Base-by-base conservation (phyloP, 2,113 vertebrate genomes). In the Alexandromys fortis region DNA sequence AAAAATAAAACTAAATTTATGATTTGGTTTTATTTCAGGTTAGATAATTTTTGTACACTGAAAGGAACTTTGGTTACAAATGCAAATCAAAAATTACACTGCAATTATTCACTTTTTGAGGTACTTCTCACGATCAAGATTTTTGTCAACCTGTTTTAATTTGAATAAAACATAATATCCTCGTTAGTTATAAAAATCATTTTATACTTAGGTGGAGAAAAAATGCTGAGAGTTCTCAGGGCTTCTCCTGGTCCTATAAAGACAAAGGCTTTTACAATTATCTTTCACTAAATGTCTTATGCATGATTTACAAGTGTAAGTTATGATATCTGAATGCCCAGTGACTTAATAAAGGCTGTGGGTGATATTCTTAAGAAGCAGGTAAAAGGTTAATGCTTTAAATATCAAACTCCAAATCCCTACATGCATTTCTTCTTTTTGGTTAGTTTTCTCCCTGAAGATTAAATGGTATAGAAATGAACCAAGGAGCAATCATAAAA, bases 381-480 rank as follows among this genome's bases (percentile, higher is more conserved):
- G 3, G 12, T 33, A 1, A 10, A 58, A 76, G 33, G 6, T 85
- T 88, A 87, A 21, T 90, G 47, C 63, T 78, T 92, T 47, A 75
- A 86, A 67, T 19, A 95, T n/a, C 19, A 86, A 81, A 19, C 6
- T 22, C 14, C 77, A 26, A 49, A 67, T 61, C 35, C 11, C 0
- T 47, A 73, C 49, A 67, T 73, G 11, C 12, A n/a, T 86, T 47
- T 93, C 88, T 16, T 95, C 52, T 79, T 79, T 79, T 55, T 45
- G 35, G 86, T 89, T 87, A 89, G 28, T 65, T 91, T 13, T 92
- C 72, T 86, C 89, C 21, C 58, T 77, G 42, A 67, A 92, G 24
- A 30, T 68, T 61, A 86, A 11, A 42, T 8, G 9, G 11, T 73
- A 47, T 67, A 61, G 5, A 95, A 78, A 78, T 78, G n/a, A 10